Percentiles rank a stretch among this genome's conserved stretches.
phyloP scores from a whole-genome alignment of 2,888 invertebrate species.

The Metallyticus violacea region DNA sequence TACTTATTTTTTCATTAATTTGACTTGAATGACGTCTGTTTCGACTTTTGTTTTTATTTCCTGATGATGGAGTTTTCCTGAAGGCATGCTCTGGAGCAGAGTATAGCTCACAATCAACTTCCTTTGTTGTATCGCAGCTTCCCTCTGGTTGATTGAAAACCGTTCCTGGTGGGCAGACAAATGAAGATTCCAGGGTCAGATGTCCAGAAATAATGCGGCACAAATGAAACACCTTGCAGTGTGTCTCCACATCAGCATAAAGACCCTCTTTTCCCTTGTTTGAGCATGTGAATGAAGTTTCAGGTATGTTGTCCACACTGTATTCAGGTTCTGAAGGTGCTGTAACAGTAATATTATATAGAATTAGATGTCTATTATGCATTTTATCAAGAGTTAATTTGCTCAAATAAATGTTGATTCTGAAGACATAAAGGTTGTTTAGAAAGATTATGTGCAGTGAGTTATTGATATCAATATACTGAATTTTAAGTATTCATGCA shows the following conservation, averaged over 20 bases:
- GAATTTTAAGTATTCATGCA: too few species aligned
- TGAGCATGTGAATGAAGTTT: conserved; percentile 8
- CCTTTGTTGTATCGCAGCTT: conserved; percentile 14
- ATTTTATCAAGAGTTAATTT: too few species aligned
- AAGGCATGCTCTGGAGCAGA: conserved; percentile 20
- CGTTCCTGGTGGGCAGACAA: conserved; percentile 22
- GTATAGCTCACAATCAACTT: conserved; percentile 21
- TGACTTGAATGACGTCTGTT: neutral
- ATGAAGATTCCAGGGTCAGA: conserved; percentile 18
- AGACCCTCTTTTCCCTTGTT: conserved; percentile 17
- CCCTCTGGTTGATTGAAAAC: conserved; percentile 22
- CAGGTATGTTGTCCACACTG: conserved; percentile 2
- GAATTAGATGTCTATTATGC: too few species aligned
- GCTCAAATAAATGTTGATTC: too few species aligned
- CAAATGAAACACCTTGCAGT: conserved; percentile 21
- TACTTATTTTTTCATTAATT: neutral
- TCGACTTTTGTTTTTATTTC: neutral
- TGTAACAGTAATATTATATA: neutral
- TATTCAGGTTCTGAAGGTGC: neutral
- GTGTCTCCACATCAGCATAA: conserved; percentile 25
- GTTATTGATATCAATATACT: neutral
- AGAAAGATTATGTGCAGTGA: neutral
- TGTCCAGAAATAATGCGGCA: conserved; percentile 1
- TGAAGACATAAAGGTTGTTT: too few species aligned
- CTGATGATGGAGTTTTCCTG: neutral